These are phyloP conservation scores for Pseudomyrmex flavicornis DNA, from an alignment of 1,140 invertebrate genomes.

Conservation along the genomic window DNA sequence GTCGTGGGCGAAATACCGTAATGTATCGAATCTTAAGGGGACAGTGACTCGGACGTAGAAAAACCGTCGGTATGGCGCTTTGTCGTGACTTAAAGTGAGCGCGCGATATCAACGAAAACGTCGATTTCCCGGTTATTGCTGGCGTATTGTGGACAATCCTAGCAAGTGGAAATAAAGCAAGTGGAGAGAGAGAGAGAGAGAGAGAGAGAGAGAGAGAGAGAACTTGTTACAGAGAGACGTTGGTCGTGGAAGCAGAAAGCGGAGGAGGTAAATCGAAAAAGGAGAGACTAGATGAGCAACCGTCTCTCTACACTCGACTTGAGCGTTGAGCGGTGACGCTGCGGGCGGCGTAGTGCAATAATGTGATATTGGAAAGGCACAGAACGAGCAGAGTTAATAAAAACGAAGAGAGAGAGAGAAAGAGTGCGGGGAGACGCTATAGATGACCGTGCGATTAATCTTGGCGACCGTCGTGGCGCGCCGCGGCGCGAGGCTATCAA, in stretches of 20 bases:
- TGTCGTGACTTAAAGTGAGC: conserved; percentile 55
- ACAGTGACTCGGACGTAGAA: conserved; percentile 56
- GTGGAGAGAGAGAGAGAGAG: conserved; percentile 23
- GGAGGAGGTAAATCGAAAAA: conserved; percentile 71
- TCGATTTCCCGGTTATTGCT: conserved; percentile 75
- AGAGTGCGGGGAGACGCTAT: background rate
- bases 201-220: conserved; percentile 24
- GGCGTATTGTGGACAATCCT: conserved; percentile 70
- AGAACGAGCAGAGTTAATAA: conserved; percentile 64
- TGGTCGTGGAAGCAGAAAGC: conserved; percentile 41
- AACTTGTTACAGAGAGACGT: conserved; percentile 6
- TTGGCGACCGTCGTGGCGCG: conserved; percentile 20
- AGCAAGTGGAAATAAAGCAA: conserved; percentile 73
- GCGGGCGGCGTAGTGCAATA: conserved; percentile 73
- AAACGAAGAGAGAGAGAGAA: conserved; percentile 43
- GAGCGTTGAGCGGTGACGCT: conserved; percentile 64
- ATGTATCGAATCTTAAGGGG: conserved; percentile 42
- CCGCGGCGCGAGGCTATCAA: conserved; percentile 39
- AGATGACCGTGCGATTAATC: conserved; percentile 62
- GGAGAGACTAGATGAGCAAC: conserved; percentile 67
- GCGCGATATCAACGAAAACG: conserved; percentile 70
- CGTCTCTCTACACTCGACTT: conserved; percentile 58
- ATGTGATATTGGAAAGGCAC: conserved; percentile 71
- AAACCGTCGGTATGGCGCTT: conserved; percentile 47
- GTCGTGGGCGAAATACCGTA: conserved; percentile 36